Base-by-base conservation (phyloP, 2,888 invertebrate genomes). In the Protophormia terraenovae region DNA sequence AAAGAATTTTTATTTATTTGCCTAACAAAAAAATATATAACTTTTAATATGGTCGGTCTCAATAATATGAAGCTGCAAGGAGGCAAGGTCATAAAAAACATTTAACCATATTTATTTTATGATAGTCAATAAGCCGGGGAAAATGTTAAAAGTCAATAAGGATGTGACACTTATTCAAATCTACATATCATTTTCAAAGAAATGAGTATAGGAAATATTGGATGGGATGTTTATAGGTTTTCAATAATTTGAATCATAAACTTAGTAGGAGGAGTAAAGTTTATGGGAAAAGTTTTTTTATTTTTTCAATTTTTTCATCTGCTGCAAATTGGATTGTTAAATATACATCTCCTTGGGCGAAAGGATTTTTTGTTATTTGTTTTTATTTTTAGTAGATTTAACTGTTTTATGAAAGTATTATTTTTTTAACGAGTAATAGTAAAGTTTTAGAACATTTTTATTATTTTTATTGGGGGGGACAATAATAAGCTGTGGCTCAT, bases 61-160 rank as follows among this genome's bases (percentile, higher is more conserved):
- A 16, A 47, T 6, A 12, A n/a, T 14, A 29, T 14, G 38, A 58
- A 38, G 10, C 10, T 7, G 8, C 3, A 29, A 10, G 29, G 16
- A 8, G 14, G 12, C 19, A 8, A 16, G 27, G 14, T 3, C 45
- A 72, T 45, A 73, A 47, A 62, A 50, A 73, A 45, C 12, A 35
- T 64, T 79, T 72, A 29, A 62, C 62, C 79, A 62, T 62, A 71
- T 64, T 50, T 53, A 29, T 72, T 79, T 79, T 64, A 79, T 71
- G 41, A 38, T 38, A 19, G 1, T 32, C 32, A 53, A 66, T 29
- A 64, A 79, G 29, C 7, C 12, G 41, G 7, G 8, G 35, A 41
- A 69, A 60, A 32, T 38, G 29, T 29, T 45, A 60, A 22, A 62
- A 79, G 41, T 71, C 38, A 22, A 45, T 27, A 29, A 76, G 27